Evolutionary conservation across 1,140 invertebrate species (phyloP).

Genomic region (Drosophila chauvacae): DNA sequence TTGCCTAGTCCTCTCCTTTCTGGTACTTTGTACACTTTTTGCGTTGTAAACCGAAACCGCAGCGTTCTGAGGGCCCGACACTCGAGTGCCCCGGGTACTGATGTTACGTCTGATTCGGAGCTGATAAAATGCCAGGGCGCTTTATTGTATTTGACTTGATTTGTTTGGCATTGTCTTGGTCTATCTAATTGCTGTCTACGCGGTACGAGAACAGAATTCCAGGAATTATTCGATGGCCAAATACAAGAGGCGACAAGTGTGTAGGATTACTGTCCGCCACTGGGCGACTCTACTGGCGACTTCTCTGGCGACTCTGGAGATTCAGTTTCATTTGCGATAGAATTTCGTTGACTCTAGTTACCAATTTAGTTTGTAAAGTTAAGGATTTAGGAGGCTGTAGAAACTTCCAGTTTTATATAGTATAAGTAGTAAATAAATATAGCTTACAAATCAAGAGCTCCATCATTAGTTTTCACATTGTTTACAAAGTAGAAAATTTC

Average conservation of each 20-base stretch:
- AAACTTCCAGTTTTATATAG: background rate
- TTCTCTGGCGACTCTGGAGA: background rate
- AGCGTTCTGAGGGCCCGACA: constrained; percentile 52
- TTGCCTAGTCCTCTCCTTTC: background rate
- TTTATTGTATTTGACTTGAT: constrained; percentile 42
- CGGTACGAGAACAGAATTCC: constrained; percentile 14
- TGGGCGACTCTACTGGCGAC: background rate
- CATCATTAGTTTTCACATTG: background rate
- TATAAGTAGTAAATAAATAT: background rate
- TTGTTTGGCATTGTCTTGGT: constrained; percentile 49
- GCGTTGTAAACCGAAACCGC: constrained; percentile 40
- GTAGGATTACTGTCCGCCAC: constrained; percentile 37
- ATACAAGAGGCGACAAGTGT: constrained; percentile 30
- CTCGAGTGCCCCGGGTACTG: constrained; percentile 36
- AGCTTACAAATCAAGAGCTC: background rate
- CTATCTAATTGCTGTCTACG: constrained; percentile 43
- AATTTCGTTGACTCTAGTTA: background rate
- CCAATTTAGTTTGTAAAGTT: background rate
- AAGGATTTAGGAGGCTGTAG: too few species aligned
- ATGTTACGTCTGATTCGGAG: constrained; percentile 50
- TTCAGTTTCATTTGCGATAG: background rate
- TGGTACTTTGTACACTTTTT: constrained; percentile 17
- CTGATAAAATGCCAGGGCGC: constrained; percentile 59
- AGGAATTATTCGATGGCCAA: constrained; percentile 35
- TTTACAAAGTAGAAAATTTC: background rate